Conservation (phyloP, 2,113 vertebrate species). For the Charadrius vociferus region DNA sequence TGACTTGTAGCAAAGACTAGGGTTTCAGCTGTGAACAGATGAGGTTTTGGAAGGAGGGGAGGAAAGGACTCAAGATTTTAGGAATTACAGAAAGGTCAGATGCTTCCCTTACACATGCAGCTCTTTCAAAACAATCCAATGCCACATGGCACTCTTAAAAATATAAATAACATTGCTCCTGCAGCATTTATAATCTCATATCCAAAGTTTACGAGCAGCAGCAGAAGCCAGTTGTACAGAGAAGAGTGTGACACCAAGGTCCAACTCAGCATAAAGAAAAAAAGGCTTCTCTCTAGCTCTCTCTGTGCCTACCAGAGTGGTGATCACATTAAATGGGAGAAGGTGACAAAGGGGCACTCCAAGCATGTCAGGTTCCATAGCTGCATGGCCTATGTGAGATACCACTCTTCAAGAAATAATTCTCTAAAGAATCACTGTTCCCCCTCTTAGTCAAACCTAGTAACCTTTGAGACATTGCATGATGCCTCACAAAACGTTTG, state of each 20-base stretch:
- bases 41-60: not conserved
- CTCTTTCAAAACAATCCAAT: not conserved
- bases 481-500: not conserved
- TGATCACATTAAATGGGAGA: not conserved
- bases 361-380: not conserved
- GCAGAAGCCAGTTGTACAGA: not conserved
- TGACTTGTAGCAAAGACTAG: not conserved
- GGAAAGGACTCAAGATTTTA: not conserved
- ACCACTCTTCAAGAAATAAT: not conserved
- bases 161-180: not conserved
- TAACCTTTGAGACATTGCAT: not conserved
- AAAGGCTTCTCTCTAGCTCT: not conserved
- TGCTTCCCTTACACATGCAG: not conserved
- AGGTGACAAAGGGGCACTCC: not conserved
- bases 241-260: not conserved
- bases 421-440: not conserved
- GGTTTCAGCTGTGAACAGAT: not conserved
- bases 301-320: not conserved
- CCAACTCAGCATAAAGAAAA: not conserved
- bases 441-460: not conserved
- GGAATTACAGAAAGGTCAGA: conserved; percentile 8
- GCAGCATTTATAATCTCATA: not conserved
- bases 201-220: not conserved
- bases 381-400: not conserved
- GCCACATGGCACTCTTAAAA: not conserved